Conservation (phyloP, 35 echinoderm and acorn worm genomes). For the Amphiura filiformis region DNA sequence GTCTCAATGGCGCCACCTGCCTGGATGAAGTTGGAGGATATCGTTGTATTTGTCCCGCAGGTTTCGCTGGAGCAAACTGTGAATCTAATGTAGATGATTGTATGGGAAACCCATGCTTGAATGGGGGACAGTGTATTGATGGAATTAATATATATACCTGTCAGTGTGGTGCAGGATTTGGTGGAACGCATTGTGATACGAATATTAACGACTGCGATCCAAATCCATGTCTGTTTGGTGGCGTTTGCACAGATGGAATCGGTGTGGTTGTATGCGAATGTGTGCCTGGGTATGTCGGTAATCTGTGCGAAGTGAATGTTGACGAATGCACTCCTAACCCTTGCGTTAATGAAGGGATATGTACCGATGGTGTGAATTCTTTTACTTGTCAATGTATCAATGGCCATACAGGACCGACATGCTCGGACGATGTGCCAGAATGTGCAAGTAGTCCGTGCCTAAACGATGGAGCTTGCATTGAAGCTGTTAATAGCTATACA, state of each 20-base stretch:
- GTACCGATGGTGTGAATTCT: slow-evolving; percentile 39
- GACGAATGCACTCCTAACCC: slow-evolving; percentile 56
- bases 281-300: slow-evolving; percentile 27
- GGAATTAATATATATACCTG: slow-evolving; percentile 37
- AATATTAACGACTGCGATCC: slow-evolving; percentile 40
- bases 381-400: slow-evolving; percentile 29
- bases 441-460: slow-evolving; percentile 57
- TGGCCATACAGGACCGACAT: slow-evolving; percentile 37
- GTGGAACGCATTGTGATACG: slow-evolving; percentile 1
- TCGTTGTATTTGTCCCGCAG: slow-evolving; percentile 2
- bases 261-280: slow-evolving; percentile 29
- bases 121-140: slow-evolving; percentile 59
- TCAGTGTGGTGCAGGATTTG: slow-evolving; percentile 28
- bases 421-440: slow-evolving; percentile 42
- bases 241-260: slow-evolving; percentile 35
- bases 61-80: slow-evolving; percentile 43
- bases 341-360: slow-evolving; percentile 57
- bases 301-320: slow-evolving; percentile 40
- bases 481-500: slow-evolving; percentile 45
- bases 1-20: slow-evolving; percentile 22
- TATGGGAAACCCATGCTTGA: slow-evolving; percentile 22
- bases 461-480: slow-evolving; percentile 46
- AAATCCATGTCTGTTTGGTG: slow-evolving; percentile 48
- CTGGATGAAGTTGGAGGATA: background rate
- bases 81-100: slow-evolving; percentile 59